Conservation (phyloP, 2,113 vertebrate species). For the Seriola dumerili region DNA sequence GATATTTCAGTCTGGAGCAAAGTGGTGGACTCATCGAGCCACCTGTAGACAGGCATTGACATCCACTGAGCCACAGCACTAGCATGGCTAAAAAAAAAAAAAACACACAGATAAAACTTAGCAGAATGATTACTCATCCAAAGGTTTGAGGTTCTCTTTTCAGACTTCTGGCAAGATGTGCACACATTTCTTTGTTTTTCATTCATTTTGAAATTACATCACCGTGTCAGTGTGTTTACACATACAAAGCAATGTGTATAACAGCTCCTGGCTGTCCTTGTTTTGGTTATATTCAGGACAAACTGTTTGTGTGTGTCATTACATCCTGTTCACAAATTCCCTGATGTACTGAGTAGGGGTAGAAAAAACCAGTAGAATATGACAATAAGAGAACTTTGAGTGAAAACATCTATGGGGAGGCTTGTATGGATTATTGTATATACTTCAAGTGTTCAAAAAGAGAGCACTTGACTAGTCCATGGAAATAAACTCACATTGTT, state of each 20-base stretch:
- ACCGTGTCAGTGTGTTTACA: slow-evolving; percentile 18
- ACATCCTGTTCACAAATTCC: slow-evolving; percentile 29
- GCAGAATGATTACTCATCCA: slow-evolving; percentile 8
- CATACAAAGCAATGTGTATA: neutral
- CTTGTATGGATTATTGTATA: too few species aligned
- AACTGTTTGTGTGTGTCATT: slow-evolving; percentile 37
- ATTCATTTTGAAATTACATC: slow-evolving; percentile 19
- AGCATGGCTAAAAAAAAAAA: too few species aligned
- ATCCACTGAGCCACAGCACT: too few species aligned
- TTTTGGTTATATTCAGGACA: slow-evolving; percentile 19
- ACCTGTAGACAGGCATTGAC: too few species aligned
- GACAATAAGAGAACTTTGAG: neutral
- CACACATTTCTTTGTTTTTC: slow-evolving; percentile 3
- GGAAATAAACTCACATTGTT: neutral
- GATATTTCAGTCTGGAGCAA: too few species aligned
- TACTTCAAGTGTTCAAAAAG: neutral
- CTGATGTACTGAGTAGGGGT: neutral
- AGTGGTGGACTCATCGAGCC: too few species aligned
- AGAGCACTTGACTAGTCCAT: neutral
- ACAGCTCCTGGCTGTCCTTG: slow-evolving; percentile 18
- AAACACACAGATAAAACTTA: neutral
- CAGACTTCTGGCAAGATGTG: neutral
- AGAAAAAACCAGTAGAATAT: neutral
- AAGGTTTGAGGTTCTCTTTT: neutral
- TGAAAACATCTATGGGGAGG: too few species aligned